Evolutionary conservation across 2,888 invertebrate species (phyloP).

Genomic region (Apantesis nais): DNA sequence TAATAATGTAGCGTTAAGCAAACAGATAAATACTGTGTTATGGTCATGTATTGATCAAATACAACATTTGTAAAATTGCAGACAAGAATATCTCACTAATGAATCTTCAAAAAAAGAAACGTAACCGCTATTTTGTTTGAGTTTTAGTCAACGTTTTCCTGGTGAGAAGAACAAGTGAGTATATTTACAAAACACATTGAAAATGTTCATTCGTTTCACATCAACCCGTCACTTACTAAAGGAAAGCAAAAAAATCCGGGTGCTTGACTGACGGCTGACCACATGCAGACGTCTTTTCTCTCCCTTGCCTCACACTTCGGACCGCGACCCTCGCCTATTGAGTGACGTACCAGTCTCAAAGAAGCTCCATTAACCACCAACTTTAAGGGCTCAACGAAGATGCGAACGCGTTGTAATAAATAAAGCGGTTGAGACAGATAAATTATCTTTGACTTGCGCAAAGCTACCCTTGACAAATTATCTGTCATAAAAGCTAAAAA

Average conservation of each 20-base stretch:
- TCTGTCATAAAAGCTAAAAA: constrained; percentile 83
- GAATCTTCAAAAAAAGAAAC: constrained; percentile 4
- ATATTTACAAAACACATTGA: constrained; percentile 49
- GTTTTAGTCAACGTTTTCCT: constrained; percentile 31
- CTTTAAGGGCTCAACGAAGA: constrained; percentile 80
- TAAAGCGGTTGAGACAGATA: constrained; percentile 84
- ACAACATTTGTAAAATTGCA: constrained; percentile 5
- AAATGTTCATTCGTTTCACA: constrained; percentile 68
- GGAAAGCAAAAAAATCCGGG: constrained; percentile 60
- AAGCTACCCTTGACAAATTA: constrained; percentile 82
- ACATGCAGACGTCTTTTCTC: constrained; percentile 51
- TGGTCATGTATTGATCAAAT: not conserved
- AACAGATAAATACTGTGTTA: not conserved
- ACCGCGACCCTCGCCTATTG: constrained; percentile 53
- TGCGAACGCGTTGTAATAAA: constrained; percentile 82
- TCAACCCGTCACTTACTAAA: constrained; percentile 66
- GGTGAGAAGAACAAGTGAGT: constrained; percentile 27
- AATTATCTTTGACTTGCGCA: constrained; percentile 84
- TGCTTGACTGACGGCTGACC: constrained; percentile 56
- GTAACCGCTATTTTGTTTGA: constrained; percentile 16
- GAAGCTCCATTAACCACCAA: constrained; percentile 81
- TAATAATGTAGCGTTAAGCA: not conserved
- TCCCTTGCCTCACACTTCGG: constrained; percentile 33
- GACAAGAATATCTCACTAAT: constrained; percentile 8
- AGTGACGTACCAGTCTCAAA: constrained; percentile 74